Conservation (phyloP, 2,888 invertebrate genomes). For the Aphrophora alni region DNA sequence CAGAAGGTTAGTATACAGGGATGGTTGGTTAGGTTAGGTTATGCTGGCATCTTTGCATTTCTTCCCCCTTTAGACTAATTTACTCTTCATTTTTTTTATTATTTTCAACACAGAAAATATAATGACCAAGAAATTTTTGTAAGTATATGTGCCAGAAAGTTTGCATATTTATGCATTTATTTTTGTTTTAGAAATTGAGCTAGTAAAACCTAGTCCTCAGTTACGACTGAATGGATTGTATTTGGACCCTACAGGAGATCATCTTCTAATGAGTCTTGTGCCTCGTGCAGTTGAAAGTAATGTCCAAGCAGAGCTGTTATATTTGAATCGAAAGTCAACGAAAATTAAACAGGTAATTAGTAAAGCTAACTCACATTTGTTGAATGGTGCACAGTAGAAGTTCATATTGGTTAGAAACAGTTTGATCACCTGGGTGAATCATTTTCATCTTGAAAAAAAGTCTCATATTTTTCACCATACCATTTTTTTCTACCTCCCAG, state of each 20-base stretch:
- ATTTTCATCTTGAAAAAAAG: too few species aligned
- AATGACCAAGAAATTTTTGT: too few species aligned
- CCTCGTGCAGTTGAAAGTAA: conserved; percentile 64
- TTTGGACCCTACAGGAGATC: conserved; percentile 86
- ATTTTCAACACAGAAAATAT: too few species aligned
- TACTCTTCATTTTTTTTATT: too few species aligned
- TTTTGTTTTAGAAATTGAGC: conserved; percentile 68
- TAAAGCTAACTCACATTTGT: too few species aligned
- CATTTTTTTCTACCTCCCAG: too few species aligned
- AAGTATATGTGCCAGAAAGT: too few species aligned
- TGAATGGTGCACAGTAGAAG: not conserved
- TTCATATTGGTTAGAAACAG: not conserved
- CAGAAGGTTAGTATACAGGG: conserved; percentile 70
- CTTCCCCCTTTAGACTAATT: too few species aligned
- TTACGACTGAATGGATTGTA: conserved; percentile 73
- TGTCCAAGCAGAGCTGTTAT: conserved; percentile 75
- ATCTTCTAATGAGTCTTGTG: conserved; percentile 78
- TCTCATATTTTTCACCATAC: too few species aligned
- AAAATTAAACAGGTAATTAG: conserved; percentile 69
- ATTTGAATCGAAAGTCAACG: conserved; percentile 76
- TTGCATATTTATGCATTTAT: too few species aligned
- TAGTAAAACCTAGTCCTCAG: conserved; percentile 67
- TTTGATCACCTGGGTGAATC: too few species aligned
- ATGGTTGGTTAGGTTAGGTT: too few species aligned
- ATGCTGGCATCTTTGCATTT: not conserved